phyloP scores from a whole-genome alignment of 2,797 vertebrate genomes.

The Tarsius wallacei region DNA sequence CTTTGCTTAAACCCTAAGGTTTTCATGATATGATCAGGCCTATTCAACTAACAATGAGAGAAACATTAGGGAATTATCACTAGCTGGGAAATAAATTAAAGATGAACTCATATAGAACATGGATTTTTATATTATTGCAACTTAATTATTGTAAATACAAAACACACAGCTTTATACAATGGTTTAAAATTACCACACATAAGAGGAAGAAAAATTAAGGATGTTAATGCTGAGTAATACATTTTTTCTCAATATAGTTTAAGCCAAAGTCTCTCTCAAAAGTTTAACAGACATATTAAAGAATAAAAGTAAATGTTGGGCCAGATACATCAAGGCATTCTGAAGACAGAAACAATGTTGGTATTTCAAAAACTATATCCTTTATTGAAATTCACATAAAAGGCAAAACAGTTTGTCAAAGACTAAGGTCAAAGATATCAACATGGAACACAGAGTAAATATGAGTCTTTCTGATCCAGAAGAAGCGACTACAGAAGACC shows the following conservation, averaged over 20 bases:
- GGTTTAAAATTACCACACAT: neutral
- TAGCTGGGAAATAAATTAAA: neutral
- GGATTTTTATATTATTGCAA: neutral
- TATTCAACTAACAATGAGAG: neutral
- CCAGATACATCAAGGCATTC: neutral
- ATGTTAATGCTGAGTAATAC: neutral
- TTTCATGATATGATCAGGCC: neutral
- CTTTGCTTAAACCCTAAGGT: neutral
- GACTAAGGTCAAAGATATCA: conserved; percentile 53
- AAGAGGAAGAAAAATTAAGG: neutral
- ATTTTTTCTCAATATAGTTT: neutral
- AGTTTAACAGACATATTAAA: neutral
- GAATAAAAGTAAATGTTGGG: neutral
- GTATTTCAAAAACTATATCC: neutral
- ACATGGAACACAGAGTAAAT: conserved; percentile 28
- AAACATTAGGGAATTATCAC: neutral
- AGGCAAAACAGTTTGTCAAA: conserved; percentile 45
- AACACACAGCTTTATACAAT: neutral
- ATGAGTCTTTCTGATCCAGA: conserved; percentile 20
- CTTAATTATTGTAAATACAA: neutral
- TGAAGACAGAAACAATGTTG: neutral
- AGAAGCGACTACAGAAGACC: conserved; percentile 50
- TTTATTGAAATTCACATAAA: conserved; percentile 43
- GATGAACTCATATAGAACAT: neutral
- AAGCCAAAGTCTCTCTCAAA: neutral